Base-by-base conservation (phyloP, 2,888 invertebrate genomes). In the Drosophila eohydei region DNA sequence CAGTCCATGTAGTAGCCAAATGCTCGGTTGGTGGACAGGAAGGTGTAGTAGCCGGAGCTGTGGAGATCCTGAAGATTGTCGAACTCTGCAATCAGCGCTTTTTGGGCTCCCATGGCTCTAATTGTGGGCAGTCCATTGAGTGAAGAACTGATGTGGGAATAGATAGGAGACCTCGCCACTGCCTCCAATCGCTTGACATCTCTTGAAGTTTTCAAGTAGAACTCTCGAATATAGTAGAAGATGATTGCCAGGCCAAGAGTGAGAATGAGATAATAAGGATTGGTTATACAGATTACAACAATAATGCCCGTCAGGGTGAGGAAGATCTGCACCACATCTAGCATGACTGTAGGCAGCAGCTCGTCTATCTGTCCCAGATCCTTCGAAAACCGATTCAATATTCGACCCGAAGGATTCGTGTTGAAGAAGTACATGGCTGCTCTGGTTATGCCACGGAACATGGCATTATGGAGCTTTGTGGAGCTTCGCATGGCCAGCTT, bases 1-100 rank as follows among this genome's bases (percentile, higher is more conserved):
- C 97, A 94, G 92, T 99, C 99, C 84, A 99, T 93, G 95, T 97
- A 97, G 90, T 98, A 97, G 0, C 98, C 98, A 90, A 99, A 98
- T 78, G 99, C 98, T 63, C 98, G 95, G 30, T 97, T 97, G 4
- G 97, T 96, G 0, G 97, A 95, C 48, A 99, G 95, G 92, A 98
- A 98, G 77, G 97, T 94, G 91, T 96, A 98, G 96, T 97, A 99
- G 2, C 98, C 96, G 0, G 98, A 96, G 55, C 98, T 97, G 90
- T 99, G 98, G 0, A 96, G 90, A 91, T 97, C 97, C 91, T 97
- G 97, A 83, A 96, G 96, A 78, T 95, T 94, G 83, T 97, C 97
- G 87, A 97, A 97, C 91, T 97, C 97, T 38, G 94, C 93, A 46
- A 95, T 95, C 46, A 98, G 95, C n/a, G 96, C 94, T 51, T 95